These are phyloP conservation scores for Odocoileus hemionus DNA, from an alignment of 2,113 vertebrate genomes.

Conservation along the genomic window DNA sequence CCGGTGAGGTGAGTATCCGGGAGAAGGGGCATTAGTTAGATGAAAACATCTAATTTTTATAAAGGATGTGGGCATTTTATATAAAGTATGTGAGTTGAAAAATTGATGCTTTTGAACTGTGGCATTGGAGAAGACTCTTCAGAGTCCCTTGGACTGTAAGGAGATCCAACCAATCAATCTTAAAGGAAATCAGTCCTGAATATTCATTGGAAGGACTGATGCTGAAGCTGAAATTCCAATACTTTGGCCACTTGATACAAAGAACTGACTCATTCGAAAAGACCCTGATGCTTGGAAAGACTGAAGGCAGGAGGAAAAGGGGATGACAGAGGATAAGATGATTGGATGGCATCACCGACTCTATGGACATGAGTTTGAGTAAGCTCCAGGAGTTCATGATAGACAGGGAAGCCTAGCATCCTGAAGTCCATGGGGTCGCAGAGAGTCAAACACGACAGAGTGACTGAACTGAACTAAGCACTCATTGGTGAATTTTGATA, in stretches of 20 bases:
- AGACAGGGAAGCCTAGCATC: neutral
- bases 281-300: neutral
- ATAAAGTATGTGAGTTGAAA: neutral
- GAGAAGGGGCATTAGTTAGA: neutral
- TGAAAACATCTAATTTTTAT: neutral
- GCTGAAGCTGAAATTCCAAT: neutral
- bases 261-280: neutral
- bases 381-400: neutral
- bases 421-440: neutral
- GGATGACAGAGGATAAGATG: neutral
- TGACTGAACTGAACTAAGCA: neutral
- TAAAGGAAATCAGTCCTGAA: neutral
- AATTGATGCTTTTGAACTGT: neutral
- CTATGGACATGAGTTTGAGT: neutral
- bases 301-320: neutral
- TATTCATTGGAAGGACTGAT: neutral
- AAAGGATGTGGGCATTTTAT: neutral
- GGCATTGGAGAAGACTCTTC: neutral
- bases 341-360: neutral
- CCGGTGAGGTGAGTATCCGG: neutral
- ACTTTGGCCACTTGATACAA: no score
- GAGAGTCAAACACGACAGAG: neutral
- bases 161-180: neutral
- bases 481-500: neutral
- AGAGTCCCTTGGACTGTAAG: neutral